Base-by-base conservation (phyloP, 2,888 invertebrate species). In the Pelosia muscerda region DNA sequence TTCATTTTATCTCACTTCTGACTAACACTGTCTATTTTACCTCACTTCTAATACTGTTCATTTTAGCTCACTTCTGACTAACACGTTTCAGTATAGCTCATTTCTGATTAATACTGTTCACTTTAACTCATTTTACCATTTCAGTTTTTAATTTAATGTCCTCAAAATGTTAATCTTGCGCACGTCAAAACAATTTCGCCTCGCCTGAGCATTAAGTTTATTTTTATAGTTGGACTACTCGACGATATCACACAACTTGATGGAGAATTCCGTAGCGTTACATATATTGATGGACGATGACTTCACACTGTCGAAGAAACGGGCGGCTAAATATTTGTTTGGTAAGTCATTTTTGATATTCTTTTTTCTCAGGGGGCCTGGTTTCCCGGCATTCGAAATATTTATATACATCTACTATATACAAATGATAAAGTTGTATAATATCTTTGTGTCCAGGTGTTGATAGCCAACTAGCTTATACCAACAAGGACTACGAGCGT, bases 251-350 rank as follows among this genome's bases (percentile, higher is more conserved):
- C 97, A 98, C 92, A 96, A 97, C 77, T 93, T 98, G 86, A 95
- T 97, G 80, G 98, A 98, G 90, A 97, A 96, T 86, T 97, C 97
- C 2, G 96, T 98, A 69, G 97, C 96, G 4, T 94, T 98, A 0
- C 98, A 98, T 86, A 96, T 98, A 71, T 88, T 98, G 38, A 97
- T 98, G 96, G 96, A 98, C 83, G 96, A 96, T 15, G 97, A 97
- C 78, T 98, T 98, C 85, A 96, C 96, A 68, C 95, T 97, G 73
- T 96, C 97, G 62, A 97, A 97, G 88, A 96, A 96, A 72, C 95
- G 97, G 56, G 95, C 96, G 9, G 95, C 96, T 68, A 97, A 97
- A 83, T 96, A 97, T 80, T 96, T 98, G 81, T 97, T 97, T 82
- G 98, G 97, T 97, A 85, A 95, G 95, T 77, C 6, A 60, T 60